Conservation (phyloP, 1,140 invertebrate species). For the Drosophila dunni region DNA sequence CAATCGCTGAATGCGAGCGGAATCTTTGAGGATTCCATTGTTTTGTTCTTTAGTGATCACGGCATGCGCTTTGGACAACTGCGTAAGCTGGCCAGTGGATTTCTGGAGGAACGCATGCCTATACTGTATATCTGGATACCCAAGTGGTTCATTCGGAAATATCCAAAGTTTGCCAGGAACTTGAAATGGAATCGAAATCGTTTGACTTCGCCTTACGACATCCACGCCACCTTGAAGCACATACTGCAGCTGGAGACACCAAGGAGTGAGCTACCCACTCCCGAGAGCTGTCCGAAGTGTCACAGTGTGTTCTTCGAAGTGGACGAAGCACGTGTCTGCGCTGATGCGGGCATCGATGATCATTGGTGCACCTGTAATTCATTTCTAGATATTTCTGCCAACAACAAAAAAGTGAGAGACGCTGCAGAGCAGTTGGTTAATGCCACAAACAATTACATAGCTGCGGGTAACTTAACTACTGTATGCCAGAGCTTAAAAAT, state of each 20-base stretch:
- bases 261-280: conserved; percentile 26
- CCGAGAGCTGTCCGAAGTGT: conserved; percentile 86
- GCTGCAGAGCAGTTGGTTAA: conserved; percentile 77
- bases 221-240: conserved; percentile 88
- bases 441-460: conserved; percentile 82
- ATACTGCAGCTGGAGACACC: conserved; percentile 80
- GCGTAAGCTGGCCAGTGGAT: conserved; percentile 88
- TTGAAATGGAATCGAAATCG: conserved; percentile 89
- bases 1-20: conserved; percentile 86
- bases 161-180: conserved; percentile 87
- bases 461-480: conserved; percentile 33
- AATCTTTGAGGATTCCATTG: conserved; percentile 88
- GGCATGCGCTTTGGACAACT: conserved; percentile 94
- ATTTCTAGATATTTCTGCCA: conserved; percentile 71
- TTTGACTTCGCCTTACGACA: conserved; percentile 92
- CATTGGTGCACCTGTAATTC: conserved; percentile 91
- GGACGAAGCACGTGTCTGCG: conserved; percentile 88
- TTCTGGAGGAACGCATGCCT: conserved; percentile 95
- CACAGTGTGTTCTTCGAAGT: conserved; percentile 89
- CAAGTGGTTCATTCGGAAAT: conserved; percentile 88
- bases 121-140: conserved; percentile 93
- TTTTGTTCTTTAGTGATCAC: conserved; percentile 96
- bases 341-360: conserved; percentile 88
- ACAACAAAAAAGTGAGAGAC: not conserved
- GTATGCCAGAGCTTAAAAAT: conserved; percentile 40